Conservation (phyloP, 2,797 vertebrate species). For the Chelon auratus region DNA sequence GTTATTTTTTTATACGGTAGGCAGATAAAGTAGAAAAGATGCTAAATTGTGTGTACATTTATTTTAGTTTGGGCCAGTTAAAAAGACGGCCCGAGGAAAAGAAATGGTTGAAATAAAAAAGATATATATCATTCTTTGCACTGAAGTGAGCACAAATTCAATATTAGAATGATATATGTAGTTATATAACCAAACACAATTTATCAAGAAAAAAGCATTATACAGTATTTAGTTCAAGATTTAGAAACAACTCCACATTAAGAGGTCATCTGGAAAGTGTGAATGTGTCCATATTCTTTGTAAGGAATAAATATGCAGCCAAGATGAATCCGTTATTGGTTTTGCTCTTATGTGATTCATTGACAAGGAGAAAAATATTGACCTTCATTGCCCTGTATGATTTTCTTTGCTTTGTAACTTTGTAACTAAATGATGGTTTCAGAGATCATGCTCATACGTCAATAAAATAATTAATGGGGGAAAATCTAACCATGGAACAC, state of each 20-base stretch:
- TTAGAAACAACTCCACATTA: no score
- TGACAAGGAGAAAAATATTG: background rate
- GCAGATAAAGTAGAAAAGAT: no score
- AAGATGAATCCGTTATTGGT: no score
- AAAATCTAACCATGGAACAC: background rate
- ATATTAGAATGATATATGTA: no score
- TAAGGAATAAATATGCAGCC: background rate
- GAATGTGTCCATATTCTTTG: background rate
- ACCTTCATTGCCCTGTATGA: background rate
- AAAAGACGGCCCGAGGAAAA: background rate
- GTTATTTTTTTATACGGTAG: background rate
- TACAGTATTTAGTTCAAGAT: no score
- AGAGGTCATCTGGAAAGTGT: no score
- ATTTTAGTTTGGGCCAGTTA: background rate
- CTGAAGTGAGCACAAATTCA: no score
- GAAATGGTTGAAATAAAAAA: background rate
- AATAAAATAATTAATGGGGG: background rate
- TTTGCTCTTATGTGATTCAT: background rate
- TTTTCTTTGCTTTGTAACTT: background rate
- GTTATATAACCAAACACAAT: no score
- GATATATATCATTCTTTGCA: no score
- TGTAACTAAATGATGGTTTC: background rate
- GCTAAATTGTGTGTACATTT: background rate
- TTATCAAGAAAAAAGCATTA: no score
- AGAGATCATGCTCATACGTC: background rate